Conservation (phyloP, 2,113 vertebrate genomes). For the Heteronetta atricapilla region DNA sequence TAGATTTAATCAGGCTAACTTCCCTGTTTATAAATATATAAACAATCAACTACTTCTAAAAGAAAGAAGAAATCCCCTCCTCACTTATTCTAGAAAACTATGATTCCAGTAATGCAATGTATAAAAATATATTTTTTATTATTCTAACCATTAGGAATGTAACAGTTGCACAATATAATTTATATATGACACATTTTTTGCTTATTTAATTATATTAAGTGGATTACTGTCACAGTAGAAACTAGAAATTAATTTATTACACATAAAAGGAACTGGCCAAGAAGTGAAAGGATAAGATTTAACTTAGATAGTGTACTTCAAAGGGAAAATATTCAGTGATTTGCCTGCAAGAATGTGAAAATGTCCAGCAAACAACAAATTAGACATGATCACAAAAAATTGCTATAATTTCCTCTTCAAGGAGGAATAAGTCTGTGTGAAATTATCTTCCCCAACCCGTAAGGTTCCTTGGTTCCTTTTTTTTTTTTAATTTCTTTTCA, state of each 20-base stretch:
- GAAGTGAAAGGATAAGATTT: neutral
- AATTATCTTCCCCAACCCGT: neutral
- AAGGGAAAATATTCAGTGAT: neutral
- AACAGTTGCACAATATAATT: neutral
- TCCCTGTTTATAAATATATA: neutral
- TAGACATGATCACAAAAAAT: neutral
- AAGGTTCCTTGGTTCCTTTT: neutral
- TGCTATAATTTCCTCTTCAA: neutral
- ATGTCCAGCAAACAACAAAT: neutral
- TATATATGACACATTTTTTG: neutral
- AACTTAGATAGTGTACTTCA: neutral
- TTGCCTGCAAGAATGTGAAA: neutral
- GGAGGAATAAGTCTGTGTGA: neutral
- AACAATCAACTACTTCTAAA: neutral
- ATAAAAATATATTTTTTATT: neutral
- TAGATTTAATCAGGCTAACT: neutral
- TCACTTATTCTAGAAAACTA: neutral
- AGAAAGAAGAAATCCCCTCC: neutral
- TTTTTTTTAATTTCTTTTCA: neutral
- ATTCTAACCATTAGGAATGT: neutral
- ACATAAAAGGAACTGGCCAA: neutral
- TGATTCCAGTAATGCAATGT: neutral
- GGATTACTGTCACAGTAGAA: neutral
- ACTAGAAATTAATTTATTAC: neutral
- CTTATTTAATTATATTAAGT: neutral